Evolutionary conservation across 2,888 invertebrate species (phyloP).

Genomic region (Polydrusus tereticollis): DNA sequence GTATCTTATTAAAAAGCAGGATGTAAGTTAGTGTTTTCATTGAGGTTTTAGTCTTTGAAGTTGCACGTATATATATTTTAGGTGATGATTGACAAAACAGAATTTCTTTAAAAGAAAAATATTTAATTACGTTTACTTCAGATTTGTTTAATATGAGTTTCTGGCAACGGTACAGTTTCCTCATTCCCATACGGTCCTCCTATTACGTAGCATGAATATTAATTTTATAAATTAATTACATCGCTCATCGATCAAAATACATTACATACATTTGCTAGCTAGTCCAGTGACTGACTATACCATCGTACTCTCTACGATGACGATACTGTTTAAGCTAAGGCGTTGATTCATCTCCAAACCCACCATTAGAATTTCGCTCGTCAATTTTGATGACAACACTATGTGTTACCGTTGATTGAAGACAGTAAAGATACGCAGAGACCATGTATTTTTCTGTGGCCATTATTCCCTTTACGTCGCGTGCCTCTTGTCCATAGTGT

Average conservation of each 20-base stretch:
- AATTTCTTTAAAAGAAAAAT: not conserved
- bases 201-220: not conserved
- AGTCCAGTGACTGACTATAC: too few relatives aligned
- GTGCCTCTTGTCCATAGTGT: too few relatives aligned
- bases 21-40: not conserved
- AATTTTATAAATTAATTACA: not conserved
- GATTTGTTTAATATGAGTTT: not conserved
- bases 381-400: too few relatives aligned
- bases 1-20: not conserved
- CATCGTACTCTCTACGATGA: too few relatives aligned
- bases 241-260: not conserved
- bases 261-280: not conserved
- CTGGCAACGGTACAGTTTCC: not conserved
- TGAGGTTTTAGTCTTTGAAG: not conserved
- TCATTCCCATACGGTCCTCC: not conserved
- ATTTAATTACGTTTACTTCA: not conserved
- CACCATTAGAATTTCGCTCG: too few relatives aligned
- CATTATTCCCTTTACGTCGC: too few relatives aligned
- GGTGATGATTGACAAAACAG: constrained; percentile 3
- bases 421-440: too few relatives aligned
- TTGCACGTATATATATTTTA: not conserved
- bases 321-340: too few relatives aligned
- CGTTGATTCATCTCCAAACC: too few relatives aligned
- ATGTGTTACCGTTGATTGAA: too few relatives aligned
- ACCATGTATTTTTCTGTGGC: too few relatives aligned